Percentiles rank a stretch among this genome's conserved stretches.
phyloP scores from a whole-genome alignment of 1,140 invertebrate species.

The Apis florea region DNA sequence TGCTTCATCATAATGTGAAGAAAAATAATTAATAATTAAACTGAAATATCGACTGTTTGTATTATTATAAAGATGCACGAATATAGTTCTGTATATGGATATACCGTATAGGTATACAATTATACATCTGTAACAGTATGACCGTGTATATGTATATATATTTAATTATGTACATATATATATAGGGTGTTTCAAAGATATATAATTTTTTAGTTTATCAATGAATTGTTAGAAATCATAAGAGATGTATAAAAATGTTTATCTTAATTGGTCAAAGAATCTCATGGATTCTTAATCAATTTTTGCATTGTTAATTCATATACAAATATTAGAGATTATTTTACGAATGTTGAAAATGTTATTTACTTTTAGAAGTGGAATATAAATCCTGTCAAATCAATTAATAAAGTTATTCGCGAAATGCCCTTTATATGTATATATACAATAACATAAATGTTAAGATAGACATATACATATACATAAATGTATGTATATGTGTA shows the following conservation, averaged over 20 bases:
- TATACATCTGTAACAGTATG: constrained; percentile 15
- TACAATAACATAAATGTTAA: constrained; percentile 29
- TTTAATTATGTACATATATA: constrained; percentile 39
- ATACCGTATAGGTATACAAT: constrained; percentile 21
- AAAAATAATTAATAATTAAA: constrained; percentile 40
- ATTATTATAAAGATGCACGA: constrained; percentile 69
- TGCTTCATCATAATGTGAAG: constrained; percentile 42
- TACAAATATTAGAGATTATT: neutral
- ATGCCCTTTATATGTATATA: constrained; percentile 22
- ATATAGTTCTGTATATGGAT: constrained; percentile 56
- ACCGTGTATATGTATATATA: constrained; percentile 23
- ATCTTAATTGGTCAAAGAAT: neutral
- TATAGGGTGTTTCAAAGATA: constrained; percentile 19
- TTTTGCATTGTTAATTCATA: constrained; percentile 10
- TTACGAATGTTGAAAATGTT: neutral
- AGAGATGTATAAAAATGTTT: neutral
- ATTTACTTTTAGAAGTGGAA: neutral
- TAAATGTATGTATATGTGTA: constrained; percentile 11
- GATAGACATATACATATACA: constrained; percentile 17
- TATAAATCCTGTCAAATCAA: neutral
- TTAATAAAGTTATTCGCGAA: constrained; percentile 7
- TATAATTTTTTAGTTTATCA: constrained; percentile 19
- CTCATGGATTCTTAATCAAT: neutral
- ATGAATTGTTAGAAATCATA: neutral
- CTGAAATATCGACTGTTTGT: constrained; percentile 67